Evolutionary conservation across 2,113 vertebrate genomes (phyloP).

Genomic region (Nestor notabilis): DNA sequence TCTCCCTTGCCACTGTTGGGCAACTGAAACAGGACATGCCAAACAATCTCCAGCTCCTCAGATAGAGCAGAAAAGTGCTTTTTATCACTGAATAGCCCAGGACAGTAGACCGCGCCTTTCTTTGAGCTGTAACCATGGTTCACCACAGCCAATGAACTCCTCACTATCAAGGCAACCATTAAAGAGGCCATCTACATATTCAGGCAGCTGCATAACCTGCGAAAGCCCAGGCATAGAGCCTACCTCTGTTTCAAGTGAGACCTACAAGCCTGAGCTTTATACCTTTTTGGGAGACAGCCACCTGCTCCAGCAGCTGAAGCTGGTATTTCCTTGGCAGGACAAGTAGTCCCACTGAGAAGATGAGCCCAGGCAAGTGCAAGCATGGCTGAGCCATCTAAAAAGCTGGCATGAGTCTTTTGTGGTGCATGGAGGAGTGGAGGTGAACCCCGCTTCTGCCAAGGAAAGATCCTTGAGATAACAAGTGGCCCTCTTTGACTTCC

Average conservation of each 20-base stretch:
- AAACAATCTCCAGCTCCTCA: neutral
- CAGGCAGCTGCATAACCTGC: neutral
- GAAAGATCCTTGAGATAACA: neutral
- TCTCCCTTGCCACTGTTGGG: neutral
- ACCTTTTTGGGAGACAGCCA: neutral
- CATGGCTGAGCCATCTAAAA: neutral
- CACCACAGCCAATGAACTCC: neutral
- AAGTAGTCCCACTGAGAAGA: neutral
- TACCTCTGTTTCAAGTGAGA: neutral
- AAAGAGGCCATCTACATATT: neutral
- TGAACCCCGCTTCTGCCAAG: neutral
- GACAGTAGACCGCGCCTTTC: neutral
- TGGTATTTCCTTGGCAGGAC: constrained; percentile 45
- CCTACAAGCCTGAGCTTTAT: neutral
- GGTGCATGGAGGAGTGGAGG: neutral
- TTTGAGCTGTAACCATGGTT: neutral
- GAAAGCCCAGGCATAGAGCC: neutral
- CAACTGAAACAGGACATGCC: neutral
- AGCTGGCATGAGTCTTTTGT: neutral
- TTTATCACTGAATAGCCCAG: neutral
- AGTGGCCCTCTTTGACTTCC: neutral
- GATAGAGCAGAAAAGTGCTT: neutral
- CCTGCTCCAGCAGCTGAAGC: neutral
- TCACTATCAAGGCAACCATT: neutral
- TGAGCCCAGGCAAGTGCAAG: neutral